phyloP scores from a whole-genome alignment of 2,888 invertebrate species.

The Schizaphis graminum region DNA sequence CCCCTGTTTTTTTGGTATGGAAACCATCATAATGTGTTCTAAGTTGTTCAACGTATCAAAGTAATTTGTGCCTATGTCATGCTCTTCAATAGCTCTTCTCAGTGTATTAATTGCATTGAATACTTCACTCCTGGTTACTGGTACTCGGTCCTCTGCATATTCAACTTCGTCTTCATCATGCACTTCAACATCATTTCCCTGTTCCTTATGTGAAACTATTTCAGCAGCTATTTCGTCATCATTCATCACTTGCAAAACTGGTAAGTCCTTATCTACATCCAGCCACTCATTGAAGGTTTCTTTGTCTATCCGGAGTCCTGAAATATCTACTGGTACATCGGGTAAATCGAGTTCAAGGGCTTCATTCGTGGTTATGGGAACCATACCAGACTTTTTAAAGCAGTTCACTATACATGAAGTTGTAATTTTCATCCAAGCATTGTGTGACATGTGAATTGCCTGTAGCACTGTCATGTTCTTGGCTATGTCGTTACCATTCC shows the following conservation, averaged over 20 bases:
- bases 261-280: conserved; percentile 34
- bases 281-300: conserved; percentile 38
- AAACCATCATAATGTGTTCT: too few species aligned
- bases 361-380: conserved; percentile 15
- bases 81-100: too few species aligned
- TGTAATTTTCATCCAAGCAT: conserved; percentile 43
- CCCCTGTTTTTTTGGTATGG: too few species aligned
- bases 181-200: too few species aligned
- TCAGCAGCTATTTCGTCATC: conserved; percentile 27
- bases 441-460: conserved; percentile 37
- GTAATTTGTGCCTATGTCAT: too few species aligned
- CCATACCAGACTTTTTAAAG: conserved; percentile 41
- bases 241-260: conserved; percentile 44
- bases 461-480: conserved; percentile 25
- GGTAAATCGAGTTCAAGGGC: conserved; percentile 35
- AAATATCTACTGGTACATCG: conserved; percentile 30
- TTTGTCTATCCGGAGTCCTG: neutral
- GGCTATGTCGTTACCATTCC: conserved; percentile 24
- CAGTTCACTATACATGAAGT: conserved; percentile 36
- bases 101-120: too few species aligned
- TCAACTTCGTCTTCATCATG: too few species aligned
- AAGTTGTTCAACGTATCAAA: too few species aligned
- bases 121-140: too few species aligned
- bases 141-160: too few species aligned
- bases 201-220: too few species aligned